These are phyloP conservation scores for Stratiolaelaps scimitus DNA, from an alignment of 1,140 invertebrate species.

Conservation along the genomic window DNA sequence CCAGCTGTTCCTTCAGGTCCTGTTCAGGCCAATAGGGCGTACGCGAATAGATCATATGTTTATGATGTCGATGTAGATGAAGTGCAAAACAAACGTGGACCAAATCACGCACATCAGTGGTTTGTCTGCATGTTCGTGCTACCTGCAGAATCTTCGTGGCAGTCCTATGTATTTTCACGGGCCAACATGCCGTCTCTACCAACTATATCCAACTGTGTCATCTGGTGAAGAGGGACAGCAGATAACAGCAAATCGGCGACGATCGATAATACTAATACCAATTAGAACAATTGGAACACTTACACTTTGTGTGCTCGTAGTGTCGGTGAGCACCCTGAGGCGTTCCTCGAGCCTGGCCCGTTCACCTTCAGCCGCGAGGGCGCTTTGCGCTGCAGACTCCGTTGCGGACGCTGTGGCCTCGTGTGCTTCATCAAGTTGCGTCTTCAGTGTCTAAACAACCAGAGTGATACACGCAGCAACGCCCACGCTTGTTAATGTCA, in stretches of 20 bases:
- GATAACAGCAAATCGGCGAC: background rate
- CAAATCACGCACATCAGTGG: no score
- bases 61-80: no score
- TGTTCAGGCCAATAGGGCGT: background rate
- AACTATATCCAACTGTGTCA: no score
- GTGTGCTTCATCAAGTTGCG: background rate
- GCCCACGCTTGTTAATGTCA: no score
- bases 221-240: no score
- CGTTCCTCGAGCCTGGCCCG: conserved; percentile 12
- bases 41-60: no score
- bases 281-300: background rate
- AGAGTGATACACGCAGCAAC: background rate
- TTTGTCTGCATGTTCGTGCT: no score
- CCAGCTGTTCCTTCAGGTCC: conserved; percentile 16
- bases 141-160: no score
- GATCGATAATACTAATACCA: background rate
- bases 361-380: background rate
- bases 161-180: no score
- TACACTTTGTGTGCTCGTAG: conserved; percentile 19
- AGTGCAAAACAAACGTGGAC: no score
- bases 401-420: background rate
- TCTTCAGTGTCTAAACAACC: background rate
- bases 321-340: conserved; percentile 14
- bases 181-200: no score
- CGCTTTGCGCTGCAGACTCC: background rate